Percentiles rank a stretch among this genome's conserved stretches.
Evolutionary conservation across 2,113 vertebrate genomes (phyloP).

Genomic region (Xiphias gladius): DNA sequence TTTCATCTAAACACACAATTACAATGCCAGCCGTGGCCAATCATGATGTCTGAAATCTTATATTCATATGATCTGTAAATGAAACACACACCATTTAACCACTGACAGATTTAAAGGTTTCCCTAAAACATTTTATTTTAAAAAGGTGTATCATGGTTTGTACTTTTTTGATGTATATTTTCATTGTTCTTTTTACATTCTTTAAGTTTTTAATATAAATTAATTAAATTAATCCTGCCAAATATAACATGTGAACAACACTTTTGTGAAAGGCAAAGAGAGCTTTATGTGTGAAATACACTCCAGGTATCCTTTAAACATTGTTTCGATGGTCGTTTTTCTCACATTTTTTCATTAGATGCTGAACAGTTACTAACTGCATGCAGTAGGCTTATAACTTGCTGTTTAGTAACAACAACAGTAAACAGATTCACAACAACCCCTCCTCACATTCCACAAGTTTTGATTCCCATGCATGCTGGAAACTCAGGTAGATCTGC

Average conservation of each 20-base stretch:
- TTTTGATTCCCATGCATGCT: conserved; percentile 71
- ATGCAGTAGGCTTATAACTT: conserved; percentile 42
- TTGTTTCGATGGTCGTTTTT: conserved; percentile 24
- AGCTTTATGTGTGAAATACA: conserved; percentile 10
- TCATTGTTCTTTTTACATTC: background rate
- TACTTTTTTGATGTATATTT: background rate
- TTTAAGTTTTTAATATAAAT: background rate
- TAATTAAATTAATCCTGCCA: background rate
- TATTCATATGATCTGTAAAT: conserved; percentile 44
- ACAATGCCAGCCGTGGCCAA: conserved; percentile 53
- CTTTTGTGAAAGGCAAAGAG: background rate
- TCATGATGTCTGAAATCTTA: conserved; percentile 37
- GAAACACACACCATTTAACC: conserved; percentile 47
- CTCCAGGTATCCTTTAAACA: background rate
- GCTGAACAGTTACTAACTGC: conserved; percentile 17
- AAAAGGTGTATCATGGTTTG: background rate
- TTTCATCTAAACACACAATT: conserved; percentile 73
- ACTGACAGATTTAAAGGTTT: background rate
- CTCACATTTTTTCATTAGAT: conserved; percentile 43
- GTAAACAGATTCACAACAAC: conserved; percentile 70
- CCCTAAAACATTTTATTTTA: background rate
- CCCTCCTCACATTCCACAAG: conserved; percentile 68
- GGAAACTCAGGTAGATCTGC: conserved; percentile 55
- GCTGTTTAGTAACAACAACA: conserved; percentile 63
- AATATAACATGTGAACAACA: background rate